These are phyloP conservation scores for Pristionchus mayeri DNA, from an alignment of 2,888 invertebrate species.

Conservation along the genomic window DNA sequence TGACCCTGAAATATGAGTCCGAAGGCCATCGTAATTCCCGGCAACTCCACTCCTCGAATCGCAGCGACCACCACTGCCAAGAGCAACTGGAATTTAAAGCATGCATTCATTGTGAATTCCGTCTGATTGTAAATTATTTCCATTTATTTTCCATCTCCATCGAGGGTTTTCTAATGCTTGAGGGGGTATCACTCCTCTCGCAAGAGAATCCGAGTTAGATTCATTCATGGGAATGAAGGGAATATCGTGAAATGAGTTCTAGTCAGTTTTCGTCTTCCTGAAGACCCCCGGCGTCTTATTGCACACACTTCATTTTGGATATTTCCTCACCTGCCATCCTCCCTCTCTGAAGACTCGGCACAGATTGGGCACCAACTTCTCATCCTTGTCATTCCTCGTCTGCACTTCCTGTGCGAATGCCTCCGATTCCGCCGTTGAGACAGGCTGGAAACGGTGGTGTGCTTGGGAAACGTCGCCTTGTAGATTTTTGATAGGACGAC, in stretches of 20 bases:
- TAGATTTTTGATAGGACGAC: background rate
- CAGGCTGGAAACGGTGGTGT: background rate
- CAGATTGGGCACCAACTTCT: slow-evolving; percentile 7
- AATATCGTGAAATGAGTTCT: no score
- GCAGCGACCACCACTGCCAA: slow-evolving; percentile 16
- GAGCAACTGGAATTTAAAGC: no score
- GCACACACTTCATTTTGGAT: no score
- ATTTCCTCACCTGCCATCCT: slow-evolving; percentile 46
- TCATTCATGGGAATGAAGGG: no score
- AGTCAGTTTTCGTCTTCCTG: no score
- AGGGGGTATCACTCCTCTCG: no score
- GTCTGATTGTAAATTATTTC: no score
- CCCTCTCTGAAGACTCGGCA: slow-evolving; percentile 33
- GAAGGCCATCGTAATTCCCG: slow-evolving; percentile 48
- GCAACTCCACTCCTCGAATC: slow-evolving; percentile 48
- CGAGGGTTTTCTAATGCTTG: no score
- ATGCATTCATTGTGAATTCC: no score
- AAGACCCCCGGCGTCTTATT: no score
- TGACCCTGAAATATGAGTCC: slow-evolving; percentile 42
- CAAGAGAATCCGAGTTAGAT: no score
- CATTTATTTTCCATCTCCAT: no score
- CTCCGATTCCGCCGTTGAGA: slow-evolving; percentile 15
- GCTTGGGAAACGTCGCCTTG: background rate
- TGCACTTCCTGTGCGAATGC: slow-evolving; percentile 4
- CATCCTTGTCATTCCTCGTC: slow-evolving; percentile 31